Percentiles rank a stretch among this genome's conserved stretches.
phyloP scores from a whole-genome alignment of 2,888 invertebrate genomes.

The Galeopsomyia nigrocyanea region DNA sequence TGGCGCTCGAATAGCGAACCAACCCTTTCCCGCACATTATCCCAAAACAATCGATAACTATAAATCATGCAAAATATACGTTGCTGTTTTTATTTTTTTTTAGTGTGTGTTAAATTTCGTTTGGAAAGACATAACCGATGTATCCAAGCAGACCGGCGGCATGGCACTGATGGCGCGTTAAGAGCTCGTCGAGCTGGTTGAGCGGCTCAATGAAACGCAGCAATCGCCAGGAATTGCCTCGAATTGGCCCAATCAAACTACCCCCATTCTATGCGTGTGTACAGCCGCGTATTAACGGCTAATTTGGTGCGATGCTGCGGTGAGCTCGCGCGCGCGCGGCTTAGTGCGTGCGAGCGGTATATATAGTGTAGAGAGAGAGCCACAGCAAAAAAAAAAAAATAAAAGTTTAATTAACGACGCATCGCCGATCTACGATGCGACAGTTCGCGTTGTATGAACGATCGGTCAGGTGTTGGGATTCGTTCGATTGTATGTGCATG shows the following conservation, averaged over 20 bases:
- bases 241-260: constrained; percentile 70
- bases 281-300: constrained; percentile 67
- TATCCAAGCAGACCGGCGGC: constrained; percentile 63
- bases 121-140: too few species aligned
- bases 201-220: constrained; percentile 68
- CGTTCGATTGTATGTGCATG: too few species aligned
- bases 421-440: too few species aligned
- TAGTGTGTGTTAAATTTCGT: too few species aligned
- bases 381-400: not conserved
- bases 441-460: not conserved
- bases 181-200: constrained; percentile 55
- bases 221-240: constrained; percentile 70
- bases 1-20: too few species aligned
- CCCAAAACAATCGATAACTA: too few species aligned
- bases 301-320: constrained; percentile 59
- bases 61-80: too few species aligned
- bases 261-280: constrained; percentile 67
- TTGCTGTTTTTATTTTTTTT: too few species aligned
- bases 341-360: not conserved
- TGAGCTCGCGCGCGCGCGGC: not conserved
- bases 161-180: constrained; percentile 62
- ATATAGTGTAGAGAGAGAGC: not conserved
- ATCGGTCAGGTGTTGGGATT: not conserved
- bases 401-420: too few species aligned
- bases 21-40: too few species aligned